Conservation (phyloP, 2,113 vertebrate species). For the Amia ocellicauda region DNA sequence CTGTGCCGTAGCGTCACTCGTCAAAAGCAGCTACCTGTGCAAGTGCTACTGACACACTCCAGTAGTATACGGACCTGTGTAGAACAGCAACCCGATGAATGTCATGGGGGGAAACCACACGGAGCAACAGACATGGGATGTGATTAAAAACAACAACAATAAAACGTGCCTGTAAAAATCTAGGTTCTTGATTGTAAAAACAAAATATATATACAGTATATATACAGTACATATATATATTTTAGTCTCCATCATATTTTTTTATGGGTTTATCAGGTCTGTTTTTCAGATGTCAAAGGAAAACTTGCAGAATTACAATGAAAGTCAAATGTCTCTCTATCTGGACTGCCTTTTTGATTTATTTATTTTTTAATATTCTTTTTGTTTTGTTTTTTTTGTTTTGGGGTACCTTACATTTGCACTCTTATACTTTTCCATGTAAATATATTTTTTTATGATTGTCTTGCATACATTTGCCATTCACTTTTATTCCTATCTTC, state of each 20-base stretch:
- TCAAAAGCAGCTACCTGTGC: conserved; percentile 6
- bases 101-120: conserved; percentile 32
- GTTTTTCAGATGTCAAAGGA: conserved; percentile 35
- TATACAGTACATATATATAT: conserved; percentile 43
- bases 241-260: conserved; percentile 32
- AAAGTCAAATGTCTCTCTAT: conserved; percentile 41
- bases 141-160: conserved; percentile 34
- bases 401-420: conserved; percentile 52
- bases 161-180: conserved; percentile 64
- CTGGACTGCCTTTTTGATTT: conserved; percentile 60
- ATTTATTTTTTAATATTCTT: conserved; percentile 26
- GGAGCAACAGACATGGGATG: conserved; percentile 50
- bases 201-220: conserved; percentile 19
- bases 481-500: conserved; percentile 37
- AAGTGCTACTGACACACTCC: conserved; percentile 24
- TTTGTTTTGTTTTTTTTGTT: conserved; percentile 27
- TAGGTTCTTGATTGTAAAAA: conserved; percentile 45
- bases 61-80: conserved; percentile 24
- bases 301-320: conserved; percentile 30
- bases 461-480: conserved; percentile 28
- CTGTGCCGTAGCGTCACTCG: conserved; percentile 23
- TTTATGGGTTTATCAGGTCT: conserved; percentile 27
- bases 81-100: conserved; percentile 24
- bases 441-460: conserved; percentile 38
- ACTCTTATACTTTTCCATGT: conserved; percentile 52